phyloP scores from a whole-genome alignment of 2,888 invertebrate species.

The Drosophila trichaetosa region DNA sequence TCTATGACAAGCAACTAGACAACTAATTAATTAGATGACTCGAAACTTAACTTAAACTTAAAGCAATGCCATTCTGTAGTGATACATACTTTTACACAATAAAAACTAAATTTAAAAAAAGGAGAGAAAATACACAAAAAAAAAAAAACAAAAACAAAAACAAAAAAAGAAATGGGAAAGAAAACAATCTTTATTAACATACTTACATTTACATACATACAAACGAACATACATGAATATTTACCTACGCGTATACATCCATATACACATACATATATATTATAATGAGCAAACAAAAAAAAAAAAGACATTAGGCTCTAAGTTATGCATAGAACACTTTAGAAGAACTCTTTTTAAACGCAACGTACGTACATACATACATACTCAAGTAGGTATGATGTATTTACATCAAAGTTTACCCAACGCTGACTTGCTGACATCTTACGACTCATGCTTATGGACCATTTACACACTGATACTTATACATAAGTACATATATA shows the following conservation, averaged over 20 bases:
- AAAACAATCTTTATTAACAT: slow-evolving; percentile 17
- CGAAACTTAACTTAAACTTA: slow-evolving; percentile 60
- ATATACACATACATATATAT: slow-evolving; percentile 19
- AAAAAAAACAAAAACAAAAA: slow-evolving; percentile 14
- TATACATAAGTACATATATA: slow-evolving; percentile 42
- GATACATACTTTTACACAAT: slow-evolving; percentile 67
- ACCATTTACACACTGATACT: slow-evolving; percentile 63
- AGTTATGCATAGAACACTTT: slow-evolving; percentile 36
- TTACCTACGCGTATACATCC: slow-evolving; percentile 14
- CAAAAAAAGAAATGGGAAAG: slow-evolving; percentile 13
- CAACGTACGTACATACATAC: slow-evolving; percentile 2
- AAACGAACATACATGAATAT: slow-evolving; percentile 30
- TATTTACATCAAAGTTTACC: slow-evolving; percentile 32
- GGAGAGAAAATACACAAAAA: no score
- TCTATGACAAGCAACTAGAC: slow-evolving; percentile 60
- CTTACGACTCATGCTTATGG: slow-evolving; percentile 70
- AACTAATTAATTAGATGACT: slow-evolving; percentile 36
- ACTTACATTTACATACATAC: slow-evolving; percentile 38
- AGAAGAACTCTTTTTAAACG: slow-evolving; percentile 41
- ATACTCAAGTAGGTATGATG: slow-evolving; percentile 3
- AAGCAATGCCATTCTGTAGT: slow-evolving; percentile 85
- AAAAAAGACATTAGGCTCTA: slow-evolving; percentile 50
- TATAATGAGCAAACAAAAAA: slow-evolving; percentile 10
- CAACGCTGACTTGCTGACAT: slow-evolving; percentile 56
- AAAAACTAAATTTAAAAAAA: neutral